Evolutionary conservation across 2,797 vertebrate species (phyloP), one percentile per base, ranked within the genome.

Genomic region (Gadopsis marmoratus): DNA sequence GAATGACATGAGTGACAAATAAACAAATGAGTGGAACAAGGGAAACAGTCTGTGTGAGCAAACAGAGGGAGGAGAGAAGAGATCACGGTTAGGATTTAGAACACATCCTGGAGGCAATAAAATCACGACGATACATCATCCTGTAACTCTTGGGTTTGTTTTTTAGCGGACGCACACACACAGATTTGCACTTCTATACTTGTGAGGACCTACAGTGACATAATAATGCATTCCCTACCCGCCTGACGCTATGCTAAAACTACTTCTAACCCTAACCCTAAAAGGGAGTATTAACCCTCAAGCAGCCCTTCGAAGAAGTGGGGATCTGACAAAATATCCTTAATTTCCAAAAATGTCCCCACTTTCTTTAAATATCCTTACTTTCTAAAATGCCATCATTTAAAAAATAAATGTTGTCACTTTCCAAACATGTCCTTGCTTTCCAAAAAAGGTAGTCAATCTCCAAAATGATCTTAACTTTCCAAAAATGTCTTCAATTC

Each of bases 21-120:
- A 64, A 37, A 86, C 5, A 73, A 65, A 90, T 58, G 82, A 81
- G 74, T 64, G 82, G 86, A 86, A 87, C 63, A 83, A 82, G 76
- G 65, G 53, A 79, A 86, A 85, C 63, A 81, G 71, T 83, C 53
- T 80, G 81, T 37, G 55, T 76, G 86, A 88, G 71, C 51, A 83
- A 79, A 90, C 73, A 84, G 78, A 83, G 63, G 88, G 80, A 90
- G 83, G 83, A 88, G 80, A 89, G 73, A 88, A 85, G 66, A 91
- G 84, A 92, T 74, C 68, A 83, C n/a, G 29, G 85, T 92, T 89
- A 92, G 86, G 79, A 80, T 71, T 70, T 72, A 81, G 50, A 83
- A 39, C 79, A 82, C 65, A 68, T 69, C 79, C 71, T 53, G 61
- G 33, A 78, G 62, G 50, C 50, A 74, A 66, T 47, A 79, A 82